phyloP scores from a whole-genome alignment of 1,140 invertebrate genomes.

The Platyura marginata region DNA sequence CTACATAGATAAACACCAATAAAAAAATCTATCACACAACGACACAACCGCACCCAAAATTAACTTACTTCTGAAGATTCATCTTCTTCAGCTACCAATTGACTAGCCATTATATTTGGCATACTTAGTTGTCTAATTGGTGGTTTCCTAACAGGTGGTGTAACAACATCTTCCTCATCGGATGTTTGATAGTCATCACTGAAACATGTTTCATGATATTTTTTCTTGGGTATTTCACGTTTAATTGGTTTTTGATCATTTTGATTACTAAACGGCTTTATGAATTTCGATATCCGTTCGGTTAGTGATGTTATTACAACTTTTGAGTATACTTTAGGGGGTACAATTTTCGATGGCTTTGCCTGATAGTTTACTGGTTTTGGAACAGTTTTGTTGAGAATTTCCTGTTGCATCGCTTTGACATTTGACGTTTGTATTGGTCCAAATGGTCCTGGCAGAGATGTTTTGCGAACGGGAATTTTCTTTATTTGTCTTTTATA shows the following conservation, averaged over 20 bases:
- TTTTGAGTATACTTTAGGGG: constrained; percentile 9
- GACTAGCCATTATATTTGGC: constrained; percentile 5
- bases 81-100: constrained; percentile 12
- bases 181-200: constrained; percentile 36
- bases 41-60: background rate
- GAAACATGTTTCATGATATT: constrained; percentile 35
- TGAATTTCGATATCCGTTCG: constrained; percentile 18
- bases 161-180: constrained; percentile 26
- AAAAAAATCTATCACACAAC: too few species aligned
- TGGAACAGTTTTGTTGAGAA: constrained; percentile 23
- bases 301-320: constrained; percentile 10
- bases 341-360: constrained; percentile 13
- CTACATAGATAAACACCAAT: too few species aligned
- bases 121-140: background rate
- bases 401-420: constrained; percentile 31
- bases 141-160: constrained; percentile 1
- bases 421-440: constrained; percentile 24
- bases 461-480: constrained; percentile 15
- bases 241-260: background rate
- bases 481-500: too few species aligned
- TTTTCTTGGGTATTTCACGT: constrained; percentile 19
- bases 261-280: constrained; percentile 3
- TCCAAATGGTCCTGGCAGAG: constrained; percentile 14
- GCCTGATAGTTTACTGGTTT: constrained; percentile 8
- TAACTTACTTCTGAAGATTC: constrained; percentile 17